Conservation (phyloP, 2,113 vertebrate species). For the Pelusios castaneus region DNA sequence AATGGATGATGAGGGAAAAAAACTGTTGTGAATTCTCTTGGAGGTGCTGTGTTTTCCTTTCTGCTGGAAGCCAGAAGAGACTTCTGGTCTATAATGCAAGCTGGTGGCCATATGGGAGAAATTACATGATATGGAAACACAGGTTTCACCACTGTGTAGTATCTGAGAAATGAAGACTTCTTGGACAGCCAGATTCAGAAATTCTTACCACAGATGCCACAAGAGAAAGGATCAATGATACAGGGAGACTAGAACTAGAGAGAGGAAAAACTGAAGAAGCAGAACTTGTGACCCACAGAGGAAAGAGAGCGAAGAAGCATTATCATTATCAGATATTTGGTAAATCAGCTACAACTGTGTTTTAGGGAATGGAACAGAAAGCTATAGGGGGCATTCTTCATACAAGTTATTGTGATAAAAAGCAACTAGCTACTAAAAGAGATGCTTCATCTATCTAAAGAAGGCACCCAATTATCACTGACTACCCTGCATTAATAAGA, state of each 20-base stretch:
- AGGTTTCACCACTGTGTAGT: background rate
- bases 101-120: background rate
- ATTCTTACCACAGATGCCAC: background rate
- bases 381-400: background rate
- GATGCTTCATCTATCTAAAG: background rate
- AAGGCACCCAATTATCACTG: background rate
- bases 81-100: background rate
- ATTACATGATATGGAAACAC: background rate
- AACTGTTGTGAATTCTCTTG: background rate
- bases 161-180: background rate
- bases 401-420: background rate
- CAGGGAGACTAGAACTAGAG: background rate
- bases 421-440: background rate
- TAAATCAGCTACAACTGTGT: background rate
- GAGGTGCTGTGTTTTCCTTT: background rate
- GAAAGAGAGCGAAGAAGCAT: background rate
- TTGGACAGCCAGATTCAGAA: background rate
- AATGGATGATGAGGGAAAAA: background rate
- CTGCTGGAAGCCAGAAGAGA: no score
- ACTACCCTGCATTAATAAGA: background rate
- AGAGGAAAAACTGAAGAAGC: background rate
- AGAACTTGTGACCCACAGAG: background rate
- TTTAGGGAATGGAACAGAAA: background rate
- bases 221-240: background rate
- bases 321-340: background rate